phyloP scores from a whole-genome alignment of 2,888 invertebrate species.

The Heliconius charithonia region DNA sequence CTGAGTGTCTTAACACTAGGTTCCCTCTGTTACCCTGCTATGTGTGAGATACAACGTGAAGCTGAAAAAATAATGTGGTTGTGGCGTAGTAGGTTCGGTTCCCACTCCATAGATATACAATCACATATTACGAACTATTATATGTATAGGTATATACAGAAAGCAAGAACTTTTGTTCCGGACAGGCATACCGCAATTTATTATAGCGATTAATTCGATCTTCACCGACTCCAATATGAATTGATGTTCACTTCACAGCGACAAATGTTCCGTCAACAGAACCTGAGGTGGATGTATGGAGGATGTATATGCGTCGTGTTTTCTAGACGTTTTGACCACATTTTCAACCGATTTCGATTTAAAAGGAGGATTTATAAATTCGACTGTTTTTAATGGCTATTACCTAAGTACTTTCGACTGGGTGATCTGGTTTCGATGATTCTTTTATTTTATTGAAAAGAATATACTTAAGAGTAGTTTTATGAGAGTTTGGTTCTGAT shows the following conservation, averaged over 20 bases:
- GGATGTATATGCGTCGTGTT: background rate
- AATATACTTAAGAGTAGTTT: no score
- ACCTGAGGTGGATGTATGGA: slow-evolving; percentile 16
- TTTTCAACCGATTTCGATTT: background rate
- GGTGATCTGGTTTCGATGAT: no score
- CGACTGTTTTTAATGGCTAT: no score
- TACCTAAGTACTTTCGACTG: no score
- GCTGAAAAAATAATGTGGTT: background rate
- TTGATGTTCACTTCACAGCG: slow-evolving; percentile 29
- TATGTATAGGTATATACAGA: background rate
- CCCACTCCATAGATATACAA: background rate
- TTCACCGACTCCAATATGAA: slow-evolving; percentile 31
- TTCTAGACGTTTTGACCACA: background rate
- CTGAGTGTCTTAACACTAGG: background rate
- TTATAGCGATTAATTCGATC: slow-evolving; percentile 28
- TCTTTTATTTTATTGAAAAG: no score
- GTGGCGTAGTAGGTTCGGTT: no score
- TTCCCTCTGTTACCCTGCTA: background rate
- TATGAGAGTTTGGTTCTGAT: no score
- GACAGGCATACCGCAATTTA: slow-evolving; percentile 26
- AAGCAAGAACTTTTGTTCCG: slow-evolving; percentile 6
- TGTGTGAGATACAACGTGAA: background rate
- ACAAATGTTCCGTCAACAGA: slow-evolving; percentile 25
- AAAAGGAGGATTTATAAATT: background rate
- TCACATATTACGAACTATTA: background rate